phyloP scores from a whole-genome alignment of 2,797 vertebrate genomes.

The Simalia tracyae region DNA sequence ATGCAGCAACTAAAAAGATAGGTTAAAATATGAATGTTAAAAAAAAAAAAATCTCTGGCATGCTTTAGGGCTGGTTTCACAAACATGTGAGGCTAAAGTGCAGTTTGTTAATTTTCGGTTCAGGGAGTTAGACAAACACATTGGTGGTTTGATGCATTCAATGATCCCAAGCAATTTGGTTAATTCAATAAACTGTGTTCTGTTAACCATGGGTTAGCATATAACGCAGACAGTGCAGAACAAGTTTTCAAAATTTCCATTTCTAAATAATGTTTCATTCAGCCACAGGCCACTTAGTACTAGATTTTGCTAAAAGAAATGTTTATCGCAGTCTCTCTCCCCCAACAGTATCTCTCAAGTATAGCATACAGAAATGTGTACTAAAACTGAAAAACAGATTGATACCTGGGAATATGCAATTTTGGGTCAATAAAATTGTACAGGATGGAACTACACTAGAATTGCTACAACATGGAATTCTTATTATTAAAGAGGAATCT shows the following conservation, averaged over 20 bases:
- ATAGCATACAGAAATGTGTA: too few species aligned
- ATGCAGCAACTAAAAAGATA: background rate
- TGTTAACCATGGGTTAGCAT: background rate
- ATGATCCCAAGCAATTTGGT: background rate
- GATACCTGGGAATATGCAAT: too few species aligned
- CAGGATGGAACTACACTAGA: too few species aligned
- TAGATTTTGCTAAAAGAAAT: background rate
- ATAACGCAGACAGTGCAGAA: background rate
- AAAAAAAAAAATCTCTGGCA: background rate
- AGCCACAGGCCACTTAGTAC: background rate
- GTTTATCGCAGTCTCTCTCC: background rate
- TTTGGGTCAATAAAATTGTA: too few species aligned
- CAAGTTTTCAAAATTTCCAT: background rate
- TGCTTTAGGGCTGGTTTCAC: background rate
- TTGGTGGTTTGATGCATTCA: background rate
- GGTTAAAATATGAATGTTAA: background rate
- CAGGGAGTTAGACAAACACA: background rate
- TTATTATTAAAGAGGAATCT: too few species aligned
- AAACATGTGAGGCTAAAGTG: background rate
- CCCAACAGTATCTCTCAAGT: too few species aligned
- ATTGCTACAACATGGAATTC: too few species aligned
- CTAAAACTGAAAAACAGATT: too few species aligned
- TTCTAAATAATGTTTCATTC: conserved; percentile 15
- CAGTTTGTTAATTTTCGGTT: background rate
- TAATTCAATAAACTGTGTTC: background rate